Percentiles rank a stretch among this genome's conserved stretches.
These are phyloP conservation scores for Eolophus roseicapilla DNA, from an alignment of 2,113 vertebrate genomes.

Conservation along the genomic window DNA sequence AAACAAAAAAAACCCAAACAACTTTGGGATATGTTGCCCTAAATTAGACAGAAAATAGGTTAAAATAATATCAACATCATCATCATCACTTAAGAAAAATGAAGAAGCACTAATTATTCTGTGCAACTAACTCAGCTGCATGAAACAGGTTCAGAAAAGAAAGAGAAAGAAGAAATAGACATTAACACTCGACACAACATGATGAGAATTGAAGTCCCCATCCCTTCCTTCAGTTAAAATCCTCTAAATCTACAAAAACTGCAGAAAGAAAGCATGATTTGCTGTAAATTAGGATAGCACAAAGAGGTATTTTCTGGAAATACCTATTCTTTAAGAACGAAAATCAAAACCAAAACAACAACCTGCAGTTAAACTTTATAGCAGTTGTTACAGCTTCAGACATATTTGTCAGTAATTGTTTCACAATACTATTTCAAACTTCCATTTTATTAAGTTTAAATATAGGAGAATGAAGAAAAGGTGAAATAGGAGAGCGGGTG, in stretches of 20 bases:
- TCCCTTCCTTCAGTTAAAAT: not conserved
- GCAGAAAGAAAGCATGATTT: not conserved
- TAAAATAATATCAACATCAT: not conserved
- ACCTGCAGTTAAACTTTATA: not conserved
- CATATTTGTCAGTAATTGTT: not conserved
- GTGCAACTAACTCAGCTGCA: not conserved
- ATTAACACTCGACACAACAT: not conserved
- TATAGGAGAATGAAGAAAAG: not conserved
- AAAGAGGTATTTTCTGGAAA: not conserved
- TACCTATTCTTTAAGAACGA: not conserved
- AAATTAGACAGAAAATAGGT: not conserved
- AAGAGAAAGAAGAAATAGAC: not conserved
- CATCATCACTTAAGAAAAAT: not conserved
- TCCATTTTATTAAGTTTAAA: not conserved
- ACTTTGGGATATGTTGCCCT: not conserved
- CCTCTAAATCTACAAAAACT: not conserved
- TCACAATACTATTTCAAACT: not conserved
- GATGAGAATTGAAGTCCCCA: not conserved
- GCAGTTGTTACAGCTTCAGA: not conserved
- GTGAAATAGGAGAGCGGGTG: not conserved
- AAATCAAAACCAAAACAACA: not conserved
- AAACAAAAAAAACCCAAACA: not conserved
- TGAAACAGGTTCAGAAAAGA: not conserved
- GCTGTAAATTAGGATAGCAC: not conserved
- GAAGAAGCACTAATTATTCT: not conserved